Evolutionary conservation across 2,888 invertebrate species (phyloP), one percentile per base, ranked within the genome.

Genomic region (Protophormia terraenovae): DNA sequence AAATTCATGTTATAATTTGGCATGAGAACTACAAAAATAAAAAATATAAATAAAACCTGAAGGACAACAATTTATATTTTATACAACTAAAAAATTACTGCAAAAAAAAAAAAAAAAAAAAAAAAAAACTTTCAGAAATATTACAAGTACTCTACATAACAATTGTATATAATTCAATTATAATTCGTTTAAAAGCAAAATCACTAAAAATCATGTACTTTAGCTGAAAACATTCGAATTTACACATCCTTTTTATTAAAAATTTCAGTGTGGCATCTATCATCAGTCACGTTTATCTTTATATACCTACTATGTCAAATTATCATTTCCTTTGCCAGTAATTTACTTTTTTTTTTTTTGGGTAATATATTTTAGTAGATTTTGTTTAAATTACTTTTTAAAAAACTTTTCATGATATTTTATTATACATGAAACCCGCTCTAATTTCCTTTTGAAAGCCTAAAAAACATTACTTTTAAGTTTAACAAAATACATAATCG

Each of bases 1-100:
- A 55, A 55, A 12, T 45, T 45, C 6, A 16, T 45, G 45, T 45
- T 3, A 0, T 16, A 38, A 32, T 50, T 6, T 32, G 6, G 7
- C 12, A 10, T 8, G 8, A 47, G 3, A 67, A 19, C n/a, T 5
- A 32, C 6, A 35, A 16, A 38, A 27, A 53, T n/a, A n/a, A n/a
- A n/a, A n/a, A n/a, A n/a, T n/a, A n/a, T n/a, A n/a, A n/a, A n/a
- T n/a, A 19, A 12, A 4, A 66, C 19, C 41, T 41, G 35, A 66
- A 76, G 66, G 66, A 64, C 64, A 66, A n/a, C n/a, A 53, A 24
- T 53, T 53, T 35, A 32, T 53, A 27, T 47, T 6, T 8, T n/a
- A 73, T 64, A 22, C n/a, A n/a, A n/a, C n/a, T n/a, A n/a, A n/a
- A n/a, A n/a, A n/a, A n/a, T n/a, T n/a, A n/a, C n/a, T n/a, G n/a